Base-by-base conservation (phyloP, 2,888 invertebrate genomes). In the Leptinotarsa peninsularis region DNA sequence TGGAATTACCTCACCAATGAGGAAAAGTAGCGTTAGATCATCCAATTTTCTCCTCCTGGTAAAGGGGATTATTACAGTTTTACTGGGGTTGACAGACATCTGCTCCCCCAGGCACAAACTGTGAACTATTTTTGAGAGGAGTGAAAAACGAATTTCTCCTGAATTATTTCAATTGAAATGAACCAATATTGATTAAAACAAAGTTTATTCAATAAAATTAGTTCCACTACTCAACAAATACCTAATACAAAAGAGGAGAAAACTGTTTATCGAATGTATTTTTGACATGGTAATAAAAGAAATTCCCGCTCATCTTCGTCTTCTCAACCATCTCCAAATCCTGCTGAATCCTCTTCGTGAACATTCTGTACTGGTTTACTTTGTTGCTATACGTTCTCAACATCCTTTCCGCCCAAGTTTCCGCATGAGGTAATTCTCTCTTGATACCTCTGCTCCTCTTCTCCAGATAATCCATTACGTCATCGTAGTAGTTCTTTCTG, bases 361-460 rank as follows among this genome's bases (percentile, higher is more conserved):
- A 86, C 66, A 80, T 81, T 4, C 84, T 86, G n/a, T 80, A 79
- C 33, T 81, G 80, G 1, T 87, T 89, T 70, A 92, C 85, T 80
- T 85, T 84, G 73, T 82, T 86, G 69, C 77, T 87, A 88, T 93
- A 94, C 14, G 94, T 93, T 81, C 95, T 91, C 76, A 95, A 90
- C 58, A 93, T 93, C 73, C 96, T 91, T 88, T 96, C 96, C 68
- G 93, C 94, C 96, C 96, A 96, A 49, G 95, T 95, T 88, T 96
- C 94, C 18, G 96, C 92, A 73, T 93, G 90, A 2, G 96, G 96
- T 76, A 91, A 90, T 82, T 95, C 95, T 68, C 93, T 91, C 27
- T 84, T 74, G 33, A 88, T 79, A 0, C 96, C 96, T 81, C 90
- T 90, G 88, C 93, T 92, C 82, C 94, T 91, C 85, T 93, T 92